These are phyloP conservation scores for Drosophila robusta DNA, from an alignment of 2,888 invertebrate genomes.

Conservation along the genomic window DNA sequence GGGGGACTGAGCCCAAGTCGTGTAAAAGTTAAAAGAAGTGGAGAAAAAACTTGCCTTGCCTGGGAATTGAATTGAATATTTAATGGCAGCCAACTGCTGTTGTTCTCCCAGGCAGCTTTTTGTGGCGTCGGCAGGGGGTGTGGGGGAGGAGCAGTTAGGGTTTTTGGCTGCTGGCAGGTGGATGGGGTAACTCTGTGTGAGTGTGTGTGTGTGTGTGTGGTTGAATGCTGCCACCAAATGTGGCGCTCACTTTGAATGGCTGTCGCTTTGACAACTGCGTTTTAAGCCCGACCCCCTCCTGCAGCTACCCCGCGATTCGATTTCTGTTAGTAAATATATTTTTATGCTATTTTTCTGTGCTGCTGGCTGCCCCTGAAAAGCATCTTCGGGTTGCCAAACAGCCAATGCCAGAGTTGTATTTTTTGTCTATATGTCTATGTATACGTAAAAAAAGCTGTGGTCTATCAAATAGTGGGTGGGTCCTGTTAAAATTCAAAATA, in stretches of 20 bases:
- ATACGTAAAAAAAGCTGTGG: constrained; percentile 1
- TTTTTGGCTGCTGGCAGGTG: constrained; percentile 1
- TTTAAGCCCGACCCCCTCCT: not conserved
- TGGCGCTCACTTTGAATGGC: constrained; percentile 43
- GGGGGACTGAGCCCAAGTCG: constrained; percentile 1
- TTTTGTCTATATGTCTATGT: not conserved
- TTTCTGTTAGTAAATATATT: constrained; percentile 9
- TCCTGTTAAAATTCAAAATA: not conserved
- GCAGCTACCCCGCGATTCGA: not conserved
- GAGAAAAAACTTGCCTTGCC: constrained; percentile 32
- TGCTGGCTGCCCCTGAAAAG: not conserved
- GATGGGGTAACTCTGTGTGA: constrained; percentile 13
- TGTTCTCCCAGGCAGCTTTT: constrained; percentile 42
- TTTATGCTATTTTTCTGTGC: constrained; percentile 21
- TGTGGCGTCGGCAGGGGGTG: not conserved
- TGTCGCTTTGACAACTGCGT: constrained; percentile 41
- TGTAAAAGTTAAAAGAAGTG: not conserved
- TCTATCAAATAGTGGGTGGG: constrained; percentile 1
- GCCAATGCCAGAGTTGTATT: constrained; percentile 28
- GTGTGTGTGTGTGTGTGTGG: constrained; percentile 30
- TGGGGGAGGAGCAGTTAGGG: not conserved
- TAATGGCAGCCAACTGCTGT: constrained; percentile 79
- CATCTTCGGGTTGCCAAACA: constrained; percentile 7
- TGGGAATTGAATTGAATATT: constrained; percentile 77
- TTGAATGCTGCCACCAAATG: constrained; percentile 42